A percentile compares a stretch with the other conserved stretches of the same genome.
These are phyloP conservation scores for Sebastiscus tertius DNA, from an alignment of 2,797 vertebrate genomes.

Conservation along the genomic window DNA sequence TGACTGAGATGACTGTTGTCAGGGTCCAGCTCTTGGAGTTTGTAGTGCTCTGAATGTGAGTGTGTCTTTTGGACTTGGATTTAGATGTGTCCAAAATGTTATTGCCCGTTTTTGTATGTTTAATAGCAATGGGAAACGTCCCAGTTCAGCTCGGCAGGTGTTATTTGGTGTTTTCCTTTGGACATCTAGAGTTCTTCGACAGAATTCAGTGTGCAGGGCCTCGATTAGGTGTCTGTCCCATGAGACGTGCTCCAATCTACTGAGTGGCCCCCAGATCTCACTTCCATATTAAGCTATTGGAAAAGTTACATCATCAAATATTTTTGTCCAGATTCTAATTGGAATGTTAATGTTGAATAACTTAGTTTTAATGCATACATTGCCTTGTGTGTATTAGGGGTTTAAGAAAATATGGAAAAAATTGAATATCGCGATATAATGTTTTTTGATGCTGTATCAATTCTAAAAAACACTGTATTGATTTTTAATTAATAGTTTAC, in stretches of 20 bases:
- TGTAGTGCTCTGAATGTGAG: too few species aligned
- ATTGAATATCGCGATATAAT: too few species aligned
- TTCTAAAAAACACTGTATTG: too few species aligned
- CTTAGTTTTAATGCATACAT: too few species aligned
- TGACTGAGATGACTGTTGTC: too few species aligned
- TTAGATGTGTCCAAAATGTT: neutral
- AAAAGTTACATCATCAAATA: neutral
- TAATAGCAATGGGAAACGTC: neutral
- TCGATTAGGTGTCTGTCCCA: neutral
- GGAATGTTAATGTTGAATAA: neutral
- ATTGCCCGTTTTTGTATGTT: neutral
- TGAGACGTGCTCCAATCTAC: neutral
- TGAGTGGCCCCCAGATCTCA: neutral
- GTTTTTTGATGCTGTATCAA: too few species aligned
- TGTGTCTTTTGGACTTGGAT: neutral
- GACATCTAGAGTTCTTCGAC: neutral
- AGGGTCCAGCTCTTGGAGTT: too few species aligned
- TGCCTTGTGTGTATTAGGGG: neutral
- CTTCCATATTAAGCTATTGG: neutral
- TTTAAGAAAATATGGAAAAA: too few species aligned
- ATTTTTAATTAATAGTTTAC: too few species aligned
- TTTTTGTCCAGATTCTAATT: neutral
- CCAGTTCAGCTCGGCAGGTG: neutral
- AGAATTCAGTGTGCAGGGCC: neutral
- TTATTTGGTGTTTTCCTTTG: neutral